phyloP scores from a whole-genome alignment of 2,113 vertebrate genomes.

The Rafetus swinhoei region DNA sequence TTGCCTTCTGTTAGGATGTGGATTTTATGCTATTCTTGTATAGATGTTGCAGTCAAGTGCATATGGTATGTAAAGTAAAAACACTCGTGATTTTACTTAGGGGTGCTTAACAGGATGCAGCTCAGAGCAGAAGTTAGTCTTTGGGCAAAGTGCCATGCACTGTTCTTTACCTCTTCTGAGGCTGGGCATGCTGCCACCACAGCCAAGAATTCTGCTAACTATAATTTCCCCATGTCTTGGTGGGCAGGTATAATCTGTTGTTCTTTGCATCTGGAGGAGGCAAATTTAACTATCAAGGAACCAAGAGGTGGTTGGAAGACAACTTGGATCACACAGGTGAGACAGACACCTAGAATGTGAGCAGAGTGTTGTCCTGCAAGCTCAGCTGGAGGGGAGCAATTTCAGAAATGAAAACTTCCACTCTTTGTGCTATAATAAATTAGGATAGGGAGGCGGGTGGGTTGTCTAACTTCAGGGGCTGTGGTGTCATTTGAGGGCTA shows the following conservation, averaged over 20 bases:
- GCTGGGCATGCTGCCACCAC: neutral
- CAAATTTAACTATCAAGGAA: conserved; percentile 99
- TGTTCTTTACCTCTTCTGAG: neutral
- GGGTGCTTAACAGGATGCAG: neutral
- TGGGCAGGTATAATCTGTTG: conserved; percentile 92
- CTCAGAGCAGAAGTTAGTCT: neutral
- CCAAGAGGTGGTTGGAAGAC: conserved; percentile 98
- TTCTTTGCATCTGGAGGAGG: conserved; percentile 98
- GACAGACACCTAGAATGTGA: neutral
- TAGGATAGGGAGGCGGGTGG: neutral
- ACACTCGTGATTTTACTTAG: neutral
- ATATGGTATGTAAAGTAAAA: neutral
- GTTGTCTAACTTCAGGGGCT: neutral
- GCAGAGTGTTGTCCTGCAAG: neutral
- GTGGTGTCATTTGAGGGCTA: neutral
- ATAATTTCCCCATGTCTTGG: neutral
- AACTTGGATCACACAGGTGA: conserved; percentile 97
- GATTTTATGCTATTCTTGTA: neutral
- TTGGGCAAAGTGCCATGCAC: neutral
- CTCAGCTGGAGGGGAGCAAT: neutral
- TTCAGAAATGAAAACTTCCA: neutral
- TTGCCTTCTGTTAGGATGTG: neutral
- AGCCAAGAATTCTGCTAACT: neutral
- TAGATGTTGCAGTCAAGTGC: neutral
- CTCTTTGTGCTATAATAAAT: neutral